Percentiles rank a stretch among this genome's conserved stretches.
These are phyloP conservation scores for Arion vulgaris DNA, from an alignment of 1,140 invertebrate genomes.

Conservation along the genomic window DNA sequence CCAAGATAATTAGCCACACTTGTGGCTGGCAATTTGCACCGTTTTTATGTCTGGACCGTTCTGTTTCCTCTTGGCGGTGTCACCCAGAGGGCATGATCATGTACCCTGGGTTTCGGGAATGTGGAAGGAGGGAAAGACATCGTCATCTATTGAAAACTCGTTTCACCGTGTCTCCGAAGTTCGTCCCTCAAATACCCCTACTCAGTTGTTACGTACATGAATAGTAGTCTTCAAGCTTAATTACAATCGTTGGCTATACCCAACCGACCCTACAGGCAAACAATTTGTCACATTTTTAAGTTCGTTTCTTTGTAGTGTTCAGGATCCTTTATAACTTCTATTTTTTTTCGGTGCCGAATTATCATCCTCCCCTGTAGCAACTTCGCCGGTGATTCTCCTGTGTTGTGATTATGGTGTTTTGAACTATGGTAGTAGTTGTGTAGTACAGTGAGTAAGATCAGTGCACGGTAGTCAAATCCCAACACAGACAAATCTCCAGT, in stretches of 20 bases:
- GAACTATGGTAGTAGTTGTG: too few species aligned
- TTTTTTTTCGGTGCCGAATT: too few species aligned
- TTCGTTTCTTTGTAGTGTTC: too few species aligned
- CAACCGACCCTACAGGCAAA: too few species aligned
- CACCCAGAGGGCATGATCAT: neutral
- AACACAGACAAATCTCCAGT: too few species aligned
- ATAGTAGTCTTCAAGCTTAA: neutral
- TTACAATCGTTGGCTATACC: neutral
- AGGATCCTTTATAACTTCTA: too few species aligned
- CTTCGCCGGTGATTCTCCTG: too few species aligned
- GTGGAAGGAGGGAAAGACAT: neutral
- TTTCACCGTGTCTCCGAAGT: neutral
- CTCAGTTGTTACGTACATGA: neutral
- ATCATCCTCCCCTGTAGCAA: too few species aligned
- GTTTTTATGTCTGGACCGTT: neutral
- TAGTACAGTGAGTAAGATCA: too few species aligned
- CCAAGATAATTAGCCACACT: conserved; percentile 5
- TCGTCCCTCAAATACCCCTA: neutral
- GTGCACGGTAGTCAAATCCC: too few species aligned
- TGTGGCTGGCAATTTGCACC: conserved; percentile 4
- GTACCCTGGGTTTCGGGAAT: neutral
- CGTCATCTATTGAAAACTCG: neutral
- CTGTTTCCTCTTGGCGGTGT: neutral
- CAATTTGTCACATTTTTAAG: too few species aligned
- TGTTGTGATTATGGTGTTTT: too few species aligned